phyloP scores from a whole-genome alignment of 2,888 invertebrate genomes.

The Celastrina argiolus region DNA sequence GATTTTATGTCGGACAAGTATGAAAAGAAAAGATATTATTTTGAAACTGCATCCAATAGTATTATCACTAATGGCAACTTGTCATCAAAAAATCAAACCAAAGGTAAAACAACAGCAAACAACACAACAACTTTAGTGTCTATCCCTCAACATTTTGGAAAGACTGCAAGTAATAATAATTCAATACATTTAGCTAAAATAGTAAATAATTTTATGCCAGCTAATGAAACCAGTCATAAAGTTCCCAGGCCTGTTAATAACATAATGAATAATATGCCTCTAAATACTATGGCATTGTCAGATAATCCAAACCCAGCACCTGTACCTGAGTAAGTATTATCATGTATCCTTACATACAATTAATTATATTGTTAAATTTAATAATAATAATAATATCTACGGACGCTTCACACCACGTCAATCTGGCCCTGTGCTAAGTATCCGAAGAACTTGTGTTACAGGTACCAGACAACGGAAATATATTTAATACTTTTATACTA shows the following conservation, averaged over 20 bases:
- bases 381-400: too few species aligned
- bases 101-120: constrained; percentile 51
- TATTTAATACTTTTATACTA: too few species aligned
- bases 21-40: constrained; percentile 89
- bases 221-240: constrained; percentile 53
- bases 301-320: constrained; percentile 40
- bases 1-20: constrained; percentile 97
- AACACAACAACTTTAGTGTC: constrained; percentile 57
- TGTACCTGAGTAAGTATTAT: constrained; percentile 65
- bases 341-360: too few species aligned
- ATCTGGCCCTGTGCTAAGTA: too few species aligned
- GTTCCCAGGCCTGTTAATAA: constrained; percentile 58
- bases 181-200: constrained; percentile 51
- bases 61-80: constrained; percentile 52
- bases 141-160: constrained; percentile 55
- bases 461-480: too few species aligned
- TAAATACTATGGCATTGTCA: constrained; percentile 39
- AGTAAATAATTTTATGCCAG: constrained; percentile 49
- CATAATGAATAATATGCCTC: constrained; percentile 47
- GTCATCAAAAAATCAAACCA: constrained; percentile 52
- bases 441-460: too few species aligned
- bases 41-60: constrained; percentile 51
- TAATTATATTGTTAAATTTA: too few species aligned
- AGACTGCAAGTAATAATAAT: constrained; percentile 48
- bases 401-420: too few species aligned